Conservation (phyloP, 2,797 vertebrate genomes). For the Macropus fuliginosus region DNA sequence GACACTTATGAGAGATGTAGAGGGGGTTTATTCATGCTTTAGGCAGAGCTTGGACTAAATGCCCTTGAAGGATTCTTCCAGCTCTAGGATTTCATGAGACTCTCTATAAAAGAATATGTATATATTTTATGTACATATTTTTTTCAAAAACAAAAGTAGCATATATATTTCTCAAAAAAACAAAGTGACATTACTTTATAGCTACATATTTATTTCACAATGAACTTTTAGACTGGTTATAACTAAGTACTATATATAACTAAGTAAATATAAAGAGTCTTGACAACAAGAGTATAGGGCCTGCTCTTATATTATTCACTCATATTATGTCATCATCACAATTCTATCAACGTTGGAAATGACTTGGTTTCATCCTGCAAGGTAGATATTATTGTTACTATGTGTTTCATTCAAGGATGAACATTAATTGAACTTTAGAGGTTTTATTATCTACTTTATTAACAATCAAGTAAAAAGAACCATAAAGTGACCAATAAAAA, state of each 20-base stretch:
- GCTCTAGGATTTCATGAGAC: background rate
- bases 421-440: background rate
- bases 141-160: background rate
- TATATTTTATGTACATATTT: background rate
- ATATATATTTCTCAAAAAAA: background rate
- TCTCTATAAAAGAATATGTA: background rate
- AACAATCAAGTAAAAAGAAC: background rate
- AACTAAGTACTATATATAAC: background rate
- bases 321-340: background rate
- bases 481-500: background rate
- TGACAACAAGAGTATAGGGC: background rate
- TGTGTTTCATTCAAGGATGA: background rate
- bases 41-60: background rate
- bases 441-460: background rate
- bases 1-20: background rate
- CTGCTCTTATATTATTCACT: background rate
- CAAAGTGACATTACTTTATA: background rate
- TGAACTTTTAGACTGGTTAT: background rate
- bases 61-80: background rate
- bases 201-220: background rate
- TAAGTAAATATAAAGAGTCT: background rate
- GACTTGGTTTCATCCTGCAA: background rate
- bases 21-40: background rate
- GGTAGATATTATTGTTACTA: background rate
- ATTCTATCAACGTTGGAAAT: background rate